Percentiles rank a stretch among this genome's conserved stretches.
Evolutionary conservation across 2,888 invertebrate species (phyloP).

Genomic region (Eupithecia dodoneata): DNA sequence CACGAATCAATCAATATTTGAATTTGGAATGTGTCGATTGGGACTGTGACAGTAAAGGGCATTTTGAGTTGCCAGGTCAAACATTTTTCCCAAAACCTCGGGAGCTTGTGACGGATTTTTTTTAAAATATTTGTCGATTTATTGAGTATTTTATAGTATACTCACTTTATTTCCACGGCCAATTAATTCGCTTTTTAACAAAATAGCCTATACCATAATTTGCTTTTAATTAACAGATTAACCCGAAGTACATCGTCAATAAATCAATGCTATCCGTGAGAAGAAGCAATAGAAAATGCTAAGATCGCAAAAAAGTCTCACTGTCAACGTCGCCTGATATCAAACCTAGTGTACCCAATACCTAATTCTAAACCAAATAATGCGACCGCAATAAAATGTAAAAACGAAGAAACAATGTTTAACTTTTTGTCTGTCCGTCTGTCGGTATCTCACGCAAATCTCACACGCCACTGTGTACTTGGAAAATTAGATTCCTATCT

Average conservation of each 20-base stretch:
- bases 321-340: background rate
- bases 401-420: conserved; percentile 49
- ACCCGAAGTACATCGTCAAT: background rate
- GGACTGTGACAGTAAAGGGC: conserved; percentile 4
- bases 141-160: background rate
- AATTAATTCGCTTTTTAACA: background rate
- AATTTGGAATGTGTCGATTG: conserved; percentile 30
- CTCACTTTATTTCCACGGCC: background rate
- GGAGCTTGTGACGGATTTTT: background rate
- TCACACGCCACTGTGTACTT: conserved; percentile 55
- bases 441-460: conserved; percentile 63
- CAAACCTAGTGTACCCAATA: conserved; percentile 29
- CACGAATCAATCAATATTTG: conserved; percentile 34
- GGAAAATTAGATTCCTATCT: conserved; percentile 53
- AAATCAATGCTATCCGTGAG: background rate
- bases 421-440: conserved; percentile 50
- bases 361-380: conserved; percentile 34
- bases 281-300: background rate
- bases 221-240: background rate
- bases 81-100: background rate
- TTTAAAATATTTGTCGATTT: too few relatives aligned
- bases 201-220: background rate
- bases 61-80: conserved; percentile 10
- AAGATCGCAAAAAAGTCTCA: background rate
- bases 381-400: conserved; percentile 40